Evolutionary conservation across 2,888 invertebrate species (phyloP).

Genomic region (Caenorhabditis panamensis): DNA sequence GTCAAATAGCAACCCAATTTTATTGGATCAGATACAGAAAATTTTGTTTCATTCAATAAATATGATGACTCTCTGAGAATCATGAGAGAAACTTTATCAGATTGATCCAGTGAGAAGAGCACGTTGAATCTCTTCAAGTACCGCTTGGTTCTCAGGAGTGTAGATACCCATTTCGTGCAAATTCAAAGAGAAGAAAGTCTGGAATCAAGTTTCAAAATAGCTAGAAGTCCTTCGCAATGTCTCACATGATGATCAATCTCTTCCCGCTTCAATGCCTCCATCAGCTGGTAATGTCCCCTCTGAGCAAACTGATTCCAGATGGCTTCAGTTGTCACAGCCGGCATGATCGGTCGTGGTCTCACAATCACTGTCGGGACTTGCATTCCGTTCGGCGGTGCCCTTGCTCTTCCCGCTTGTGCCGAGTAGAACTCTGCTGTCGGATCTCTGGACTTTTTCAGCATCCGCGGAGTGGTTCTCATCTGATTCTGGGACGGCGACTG

Average conservation of each 20-base stretch:
- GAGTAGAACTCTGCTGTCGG: constrained; percentile 26
- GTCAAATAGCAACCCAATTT: too few relatives aligned
- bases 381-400: constrained; percentile 7
- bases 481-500: constrained; percentile 61
- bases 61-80: too few relatives aligned
- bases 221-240: neutral
- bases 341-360: constrained; percentile 17
- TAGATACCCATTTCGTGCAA: constrained; percentile 40
- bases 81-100: too few relatives aligned
- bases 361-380: constrained; percentile 51
- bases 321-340: constrained; percentile 25
- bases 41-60: too few relatives aligned
- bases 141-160: constrained; percentile 17
- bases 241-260: constrained; percentile 57
- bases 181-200: constrained; percentile 50
- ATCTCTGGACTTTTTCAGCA: constrained; percentile 66
- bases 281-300: constrained; percentile 27
- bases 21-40: too few relatives aligned
- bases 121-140: constrained; percentile 42
- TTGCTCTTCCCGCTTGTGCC: constrained; percentile 26
- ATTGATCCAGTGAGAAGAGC: constrained; percentile 18
- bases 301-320: constrained; percentile 43
- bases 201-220: constrained; percentile 7
- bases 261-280: constrained; percentile 34
- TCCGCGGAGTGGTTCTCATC: constrained; percentile 66